A percentile compares a stretch with the other conserved stretches of the same genome.
Conservation (phyloP, 1,140 invertebrate genomes). For the Bactericera cockerelli region DNA sequence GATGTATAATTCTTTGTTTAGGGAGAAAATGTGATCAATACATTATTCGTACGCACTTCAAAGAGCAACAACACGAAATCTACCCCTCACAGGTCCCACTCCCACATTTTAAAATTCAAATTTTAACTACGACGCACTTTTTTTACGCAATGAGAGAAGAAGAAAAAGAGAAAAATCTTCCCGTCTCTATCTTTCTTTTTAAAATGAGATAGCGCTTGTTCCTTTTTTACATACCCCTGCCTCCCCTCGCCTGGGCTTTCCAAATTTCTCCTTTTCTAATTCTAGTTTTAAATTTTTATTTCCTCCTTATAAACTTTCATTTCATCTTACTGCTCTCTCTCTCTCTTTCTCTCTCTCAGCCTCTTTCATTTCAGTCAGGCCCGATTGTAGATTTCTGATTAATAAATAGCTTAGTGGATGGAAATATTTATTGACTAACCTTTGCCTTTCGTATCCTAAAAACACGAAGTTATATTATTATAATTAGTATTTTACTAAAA, state of each 20-base stretch:
- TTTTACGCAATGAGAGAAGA: conserved; percentile 8
- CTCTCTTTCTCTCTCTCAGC: not conserved
- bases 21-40: conserved; percentile 9
- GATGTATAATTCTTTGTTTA: conserved; percentile 9
- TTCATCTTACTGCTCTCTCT: not conserved
- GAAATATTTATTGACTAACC: too few relatives aligned
- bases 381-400: too few relatives aligned
- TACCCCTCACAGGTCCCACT: not conserved
- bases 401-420: too few relatives aligned
- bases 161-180: not conserved
- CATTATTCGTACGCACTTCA: conserved; percentile 6
- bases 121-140: conserved; percentile 9
- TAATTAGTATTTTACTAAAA: too few relatives aligned
- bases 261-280: conserved; percentile 5
- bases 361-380: too few relatives aligned
- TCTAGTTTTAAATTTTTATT: conserved; percentile 9
- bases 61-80: conserved; percentile 5
- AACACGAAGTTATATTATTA: too few relatives aligned
- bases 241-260: not conserved
- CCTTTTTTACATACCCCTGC: not conserved
- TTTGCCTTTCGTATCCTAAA: too few relatives aligned
- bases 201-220: conserved; percentile 5
- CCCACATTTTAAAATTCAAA: conserved; percentile 7
- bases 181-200: conserved; percentile 1
- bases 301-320: conserved; percentile 8